Conservation (phyloP, 92 coral and sea anemone species). For the Epizoanthus stellaris region DNA sequence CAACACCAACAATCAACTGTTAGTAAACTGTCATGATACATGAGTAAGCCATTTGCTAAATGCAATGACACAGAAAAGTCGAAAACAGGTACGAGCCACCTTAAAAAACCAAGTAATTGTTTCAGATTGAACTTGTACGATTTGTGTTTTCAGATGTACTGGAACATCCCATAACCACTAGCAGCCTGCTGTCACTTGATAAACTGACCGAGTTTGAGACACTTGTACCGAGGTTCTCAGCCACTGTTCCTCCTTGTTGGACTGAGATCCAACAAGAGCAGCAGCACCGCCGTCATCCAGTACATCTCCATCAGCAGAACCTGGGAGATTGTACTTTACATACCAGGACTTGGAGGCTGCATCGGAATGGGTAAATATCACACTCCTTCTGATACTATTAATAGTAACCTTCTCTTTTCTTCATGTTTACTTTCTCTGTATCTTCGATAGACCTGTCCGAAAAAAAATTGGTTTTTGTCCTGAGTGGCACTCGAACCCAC, state of each 20-base stretch:
- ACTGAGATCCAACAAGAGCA: conserved; percentile 96
- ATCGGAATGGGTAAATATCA: conserved; percentile 72
- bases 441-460: no score
- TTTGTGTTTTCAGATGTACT: conserved; percentile 46
- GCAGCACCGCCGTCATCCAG: conserved; percentile 88
- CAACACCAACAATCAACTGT: no score
- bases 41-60: no score
- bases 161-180: conserved; percentile 61
- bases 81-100: no score
- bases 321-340: conserved; percentile 88
- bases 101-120: no score
- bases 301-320: conserved; percentile 91
- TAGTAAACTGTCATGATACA: no score
- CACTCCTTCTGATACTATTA: neutral
- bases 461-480: no score
- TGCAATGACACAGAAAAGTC: no score
- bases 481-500: no score
- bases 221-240: conserved; percentile 89
- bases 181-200: conserved; percentile 65
- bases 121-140: neutral
- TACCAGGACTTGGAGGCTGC: conserved; percentile 95
- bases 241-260: conserved; percentile 95
- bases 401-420: no score
- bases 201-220: conserved; percentile 93
- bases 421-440: no score